Evolutionary conservation across 2,888 invertebrate genomes (phyloP), one percentile per base, ranked within the genome.

Genomic region (Pachymerium ferrugineum): DNA sequence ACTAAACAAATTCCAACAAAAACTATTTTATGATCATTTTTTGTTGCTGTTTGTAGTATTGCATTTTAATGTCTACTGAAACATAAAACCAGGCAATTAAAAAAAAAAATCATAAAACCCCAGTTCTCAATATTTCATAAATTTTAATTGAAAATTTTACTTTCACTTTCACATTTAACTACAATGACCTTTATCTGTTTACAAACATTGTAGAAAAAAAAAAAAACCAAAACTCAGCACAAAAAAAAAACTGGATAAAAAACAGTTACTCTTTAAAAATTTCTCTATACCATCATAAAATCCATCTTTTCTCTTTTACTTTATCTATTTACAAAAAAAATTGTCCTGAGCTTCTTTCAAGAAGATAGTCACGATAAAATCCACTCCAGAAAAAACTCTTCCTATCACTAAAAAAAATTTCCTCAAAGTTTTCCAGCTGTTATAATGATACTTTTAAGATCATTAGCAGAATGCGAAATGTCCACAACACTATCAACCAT

Each of bases 401-500:
- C 30, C 28, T 14, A 69, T 33, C 70, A 30, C 22, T 33, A 69
- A 30, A 3, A 4, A 19, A 31, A 5, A 30, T 22, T 14, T 33
- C 12, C 19, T 67, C 72, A 76, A 54, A 74, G 73, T 31, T 70
- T 72, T 14, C 71, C 62, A 22, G 72, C 75, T 42, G 47, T 25
- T 6, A 78, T 76, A 30, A 82, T 80, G 71, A 82, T 80, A 42
- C 80, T 78, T 75, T 93, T 91, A 73, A 95, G 85, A 79, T 92
- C 90, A 78, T 89, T 88, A 10, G 95, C 94, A 73, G 92, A 86
- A 79, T 90, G 90, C 0, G 94, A 94, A 47, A 97, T 89, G 78
- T 90, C 89, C 29, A 93, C 89, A 35, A 96, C 91, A 4, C 93
- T 89, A 80, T 94, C 94, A 5, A 96, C 93, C 96, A 97, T 96